Percentiles rank a stretch among this genome's conserved stretches.
phyloP scores from a whole-genome alignment of 1,140 invertebrate genomes.

The Vanessa atalanta region DNA sequence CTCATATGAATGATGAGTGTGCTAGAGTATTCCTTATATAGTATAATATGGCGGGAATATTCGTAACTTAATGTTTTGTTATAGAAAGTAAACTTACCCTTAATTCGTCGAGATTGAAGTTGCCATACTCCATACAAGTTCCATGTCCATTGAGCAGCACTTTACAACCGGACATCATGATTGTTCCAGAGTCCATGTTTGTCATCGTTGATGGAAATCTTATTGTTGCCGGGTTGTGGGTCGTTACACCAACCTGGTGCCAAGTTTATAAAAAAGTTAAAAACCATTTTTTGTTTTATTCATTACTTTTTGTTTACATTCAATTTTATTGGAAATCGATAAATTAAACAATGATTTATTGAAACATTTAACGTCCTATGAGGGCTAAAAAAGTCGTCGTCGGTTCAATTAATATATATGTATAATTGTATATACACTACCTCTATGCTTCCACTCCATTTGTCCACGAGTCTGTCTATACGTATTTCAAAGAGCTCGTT shows the following conservation, averaged over 20 bases:
- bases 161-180: constrained; percentile 98
- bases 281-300: too few relatives aligned
- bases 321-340: too few relatives aligned
- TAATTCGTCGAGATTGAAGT: constrained; percentile 96
- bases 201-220: constrained; percentile 98
- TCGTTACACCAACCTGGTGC: constrained; percentile 91
- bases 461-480: constrained; percentile 93
- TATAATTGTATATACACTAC: constrained; percentile 44
- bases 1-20: too few relatives aligned
- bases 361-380: too few relatives aligned
- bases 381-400: too few relatives aligned
- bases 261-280: neutral
- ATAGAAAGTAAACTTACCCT: constrained; percentile 80
- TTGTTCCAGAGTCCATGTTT: constrained; percentile 96
- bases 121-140: constrained; percentile 94
- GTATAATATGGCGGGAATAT: too few relatives aligned
- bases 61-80: too few relatives aligned
- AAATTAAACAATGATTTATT: too few relatives aligned
- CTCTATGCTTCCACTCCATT: constrained; percentile 96
- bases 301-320: too few relatives aligned
- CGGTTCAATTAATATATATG: too few relatives aligned
- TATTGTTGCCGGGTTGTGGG: constrained; percentile 93
- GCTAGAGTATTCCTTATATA: too few relatives aligned
- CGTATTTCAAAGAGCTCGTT: constrained; percentile 97
- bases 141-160: constrained; percentile 97